Conservation (phyloP, 2,113 vertebrate species). For the Trematocara variabile region DNA sequence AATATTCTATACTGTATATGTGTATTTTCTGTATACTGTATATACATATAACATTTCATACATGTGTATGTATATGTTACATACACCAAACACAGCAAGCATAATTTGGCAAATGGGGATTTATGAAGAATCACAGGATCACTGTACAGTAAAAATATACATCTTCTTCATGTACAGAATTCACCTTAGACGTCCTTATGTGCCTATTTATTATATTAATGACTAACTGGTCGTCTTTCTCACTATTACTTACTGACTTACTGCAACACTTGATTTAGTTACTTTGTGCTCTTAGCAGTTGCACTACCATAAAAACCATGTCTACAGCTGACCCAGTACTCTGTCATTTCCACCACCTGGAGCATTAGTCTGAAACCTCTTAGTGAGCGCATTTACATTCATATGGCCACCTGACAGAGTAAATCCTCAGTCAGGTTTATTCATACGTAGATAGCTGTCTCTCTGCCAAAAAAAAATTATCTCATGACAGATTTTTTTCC, state of each 20-base stretch:
- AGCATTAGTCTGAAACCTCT: background rate
- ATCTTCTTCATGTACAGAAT: background rate
- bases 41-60: background rate
- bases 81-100: background rate
- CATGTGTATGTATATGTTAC: background rate
- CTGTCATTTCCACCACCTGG: background rate
- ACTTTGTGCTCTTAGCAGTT: background rate
- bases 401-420: constrained; percentile 1
- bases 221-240: background rate
- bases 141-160: background rate
- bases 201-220: background rate
- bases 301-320: background rate
- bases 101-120: background rate
- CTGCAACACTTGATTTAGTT: background rate
- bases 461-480: background rate
- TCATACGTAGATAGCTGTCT: background rate
- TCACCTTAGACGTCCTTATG: background rate
- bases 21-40: background rate
- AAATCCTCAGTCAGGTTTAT: background rate
- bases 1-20: background rate
- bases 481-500: background rate
- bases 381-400: constrained; percentile 22
- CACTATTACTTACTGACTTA: background rate
- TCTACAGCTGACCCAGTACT: background rate
- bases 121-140: background rate